Base-by-base conservation (phyloP, 1,140 invertebrate genomes). In the Wasmannia auropunctata region DNA sequence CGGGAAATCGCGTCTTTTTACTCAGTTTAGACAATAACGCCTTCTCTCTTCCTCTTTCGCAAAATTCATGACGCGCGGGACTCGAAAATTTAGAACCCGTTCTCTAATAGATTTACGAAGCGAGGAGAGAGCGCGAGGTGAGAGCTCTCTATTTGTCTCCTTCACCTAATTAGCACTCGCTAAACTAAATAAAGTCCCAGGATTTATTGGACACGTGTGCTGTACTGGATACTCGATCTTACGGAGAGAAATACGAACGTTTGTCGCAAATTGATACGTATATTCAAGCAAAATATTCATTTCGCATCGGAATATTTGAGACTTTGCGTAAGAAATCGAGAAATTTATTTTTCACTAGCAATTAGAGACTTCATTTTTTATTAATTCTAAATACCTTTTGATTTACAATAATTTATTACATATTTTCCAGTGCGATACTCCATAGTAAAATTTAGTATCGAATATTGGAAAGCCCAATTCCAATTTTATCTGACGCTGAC, bases 41-140 rank as follows among this genome's bases (percentile, higher is more conserved):
- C 60, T 25, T 72, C 79, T 31, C 31, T 34, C 16, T 34, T 62
- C 1, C 31, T 40, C 56, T 49, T n/a, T 80, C 51, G 7, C 51
- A 54, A 72, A 79, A 85, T 65, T 40, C 60, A 67, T 37, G 60
- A 77, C n/a, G 19, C 40, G 14, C 22, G 16, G 11, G 40, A 25
- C 19, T 28, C 28, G 72, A 63, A 67, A 86, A 89, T 88, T 86
- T 76, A 81, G 25, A 72, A 63, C 56, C 46, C 22, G 16, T n/a
- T n/a, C 63, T n/a, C 65, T n/a, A 83, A 88, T 46, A 70, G 88
- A 89, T 89, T 89, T 89, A 89, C 88, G 76, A 86, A 89, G 76
- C 86, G 76, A 63, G 43, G 65, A 88, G 67, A 76, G 56, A 67
- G 84, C 58, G 8, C 67, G 0, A 43, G 43, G 43, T 3, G 37